Evolutionary conservation across 2,113 vertebrate genomes (phyloP).

Genomic region (Paradisaea rubra): DNA sequence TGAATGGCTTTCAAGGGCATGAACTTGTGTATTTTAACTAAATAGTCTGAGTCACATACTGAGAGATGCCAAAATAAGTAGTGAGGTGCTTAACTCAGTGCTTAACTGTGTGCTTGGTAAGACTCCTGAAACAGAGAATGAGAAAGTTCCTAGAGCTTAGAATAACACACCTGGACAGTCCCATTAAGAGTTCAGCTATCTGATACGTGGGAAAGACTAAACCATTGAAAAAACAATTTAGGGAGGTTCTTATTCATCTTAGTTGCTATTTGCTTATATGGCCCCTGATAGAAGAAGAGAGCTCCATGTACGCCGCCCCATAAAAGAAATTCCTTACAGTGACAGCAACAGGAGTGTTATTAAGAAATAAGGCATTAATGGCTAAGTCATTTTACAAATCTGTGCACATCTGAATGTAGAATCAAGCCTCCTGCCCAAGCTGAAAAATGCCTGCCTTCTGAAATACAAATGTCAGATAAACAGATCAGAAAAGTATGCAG

Average conservation of each 20-base stretch:
- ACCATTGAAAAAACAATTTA: not conserved
- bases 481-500: not conserved
- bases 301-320: not conserved
- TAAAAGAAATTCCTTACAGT: not conserved
- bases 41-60: not conserved
- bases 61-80: not conserved
- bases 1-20: not conserved
- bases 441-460: not conserved
- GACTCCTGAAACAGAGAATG: not conserved
- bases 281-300: fast-evolving
- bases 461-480: not conserved
- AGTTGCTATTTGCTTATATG: not conserved
- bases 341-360: not conserved
- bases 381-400: not conserved
- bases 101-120: not conserved
- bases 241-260: not conserved
- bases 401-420: not conserved
- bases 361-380: not conserved
- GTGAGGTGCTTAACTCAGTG: not conserved
- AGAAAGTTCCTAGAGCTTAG: not conserved
- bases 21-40: not conserved
- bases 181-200: not conserved
- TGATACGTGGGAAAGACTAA: not conserved
- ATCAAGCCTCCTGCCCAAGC: not conserved
- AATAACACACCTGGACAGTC: not conserved